Percentiles rank a stretch among this genome's conserved stretches.
phyloP scores from a whole-genome alignment of 2,888 invertebrate genomes.

The Itoplectis maculator region DNA sequence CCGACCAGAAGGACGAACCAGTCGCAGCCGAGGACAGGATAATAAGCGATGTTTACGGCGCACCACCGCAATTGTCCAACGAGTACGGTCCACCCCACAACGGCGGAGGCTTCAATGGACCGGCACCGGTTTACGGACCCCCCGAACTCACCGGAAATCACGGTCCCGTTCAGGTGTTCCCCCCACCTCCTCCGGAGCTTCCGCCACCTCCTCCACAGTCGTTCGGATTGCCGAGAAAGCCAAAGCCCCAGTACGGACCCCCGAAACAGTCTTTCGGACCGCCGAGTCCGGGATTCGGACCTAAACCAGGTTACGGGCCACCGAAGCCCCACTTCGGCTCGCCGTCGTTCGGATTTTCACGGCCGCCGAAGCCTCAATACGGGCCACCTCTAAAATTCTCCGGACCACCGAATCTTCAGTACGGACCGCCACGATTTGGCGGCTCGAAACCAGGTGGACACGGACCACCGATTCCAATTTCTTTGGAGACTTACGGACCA shows the following conservation, averaged over 20 bases:
- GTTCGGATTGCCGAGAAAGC: constrained; percentile 76
- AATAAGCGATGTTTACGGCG: constrained; percentile 79
- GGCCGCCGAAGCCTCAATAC: constrained; percentile 84
- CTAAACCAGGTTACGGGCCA: constrained; percentile 73
- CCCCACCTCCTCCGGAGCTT: constrained; percentile 86
- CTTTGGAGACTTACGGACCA: constrained; percentile 82
- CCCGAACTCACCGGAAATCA: constrained; percentile 83
- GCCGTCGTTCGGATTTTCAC: constrained; percentile 65
- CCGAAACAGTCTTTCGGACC: constrained; percentile 82
- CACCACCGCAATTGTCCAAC: constrained; percentile 75
- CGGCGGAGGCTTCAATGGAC: constrained; percentile 73
- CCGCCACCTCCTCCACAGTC: constrained; percentile 67
- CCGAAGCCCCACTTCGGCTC: constrained; percentile 76
- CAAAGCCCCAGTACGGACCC: constrained; percentile 84
- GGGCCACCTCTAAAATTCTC: constrained; percentile 76
- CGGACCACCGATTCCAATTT: constrained; percentile 77
- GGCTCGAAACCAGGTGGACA: constrained; percentile 71
- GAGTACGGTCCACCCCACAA: constrained; percentile 81
- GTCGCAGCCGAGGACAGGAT: constrained; percentile 80
- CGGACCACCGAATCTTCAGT: constrained; percentile 83
- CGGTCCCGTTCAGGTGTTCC: constrained; percentile 83
- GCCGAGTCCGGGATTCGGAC: constrained; percentile 61
- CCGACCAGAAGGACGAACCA: constrained; percentile 70
- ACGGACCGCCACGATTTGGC: constrained; percentile 67
- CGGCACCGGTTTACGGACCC: constrained; percentile 84